Evolutionary conservation across 2,888 invertebrate species (phyloP), one percentile per base, ranked within the genome.

Genomic region (Ormyrus labotus): DNA sequence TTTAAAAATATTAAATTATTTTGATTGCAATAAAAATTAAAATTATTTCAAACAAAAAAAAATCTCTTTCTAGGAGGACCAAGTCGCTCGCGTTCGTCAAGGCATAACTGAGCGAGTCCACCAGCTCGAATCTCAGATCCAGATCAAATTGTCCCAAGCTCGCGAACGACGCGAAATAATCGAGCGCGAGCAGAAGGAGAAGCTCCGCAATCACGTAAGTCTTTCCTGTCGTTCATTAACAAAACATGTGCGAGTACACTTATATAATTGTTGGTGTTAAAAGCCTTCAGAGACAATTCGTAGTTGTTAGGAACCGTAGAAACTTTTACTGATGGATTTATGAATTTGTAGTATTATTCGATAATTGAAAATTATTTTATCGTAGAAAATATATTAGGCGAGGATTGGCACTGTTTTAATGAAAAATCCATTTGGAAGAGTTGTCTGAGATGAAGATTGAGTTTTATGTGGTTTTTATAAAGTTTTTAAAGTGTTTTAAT

Each of bases 171-270:
- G 96, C 69, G 94, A 94, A 87, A 93, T 93, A 85, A 92, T 95
- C 84, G 95, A 96, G 89, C 94, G 94, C 85, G 95, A 96, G 89
- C 95, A 96, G 89, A 93, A 94, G 90, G 95, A 96, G 90, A 95
- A 95, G 88, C 93, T 96, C 85, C 94, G 95, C 89, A 95, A 93
- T 91, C 94, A 95, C 88, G 96, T 96, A 91, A 94, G 95, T 93
- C 87, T 73, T 19, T 51, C 34, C 34, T 0, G 34, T 34, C 34
- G 0, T 4, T 34, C 34, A 4, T 34, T 34, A 34, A 34, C 34
- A 3, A 34, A 34, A 3, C 34, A 34, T 34, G 0, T 34, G 34
- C 34, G 34, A 34, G 34, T 34, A 11, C 8, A 48, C n/a, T 48
- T 2, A 53, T 3, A 53, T 3, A 9, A 45, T n/a, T 57, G 11